Conservation (phyloP, 2,113 vertebrate species). For the Rynchops niger region DNA sequence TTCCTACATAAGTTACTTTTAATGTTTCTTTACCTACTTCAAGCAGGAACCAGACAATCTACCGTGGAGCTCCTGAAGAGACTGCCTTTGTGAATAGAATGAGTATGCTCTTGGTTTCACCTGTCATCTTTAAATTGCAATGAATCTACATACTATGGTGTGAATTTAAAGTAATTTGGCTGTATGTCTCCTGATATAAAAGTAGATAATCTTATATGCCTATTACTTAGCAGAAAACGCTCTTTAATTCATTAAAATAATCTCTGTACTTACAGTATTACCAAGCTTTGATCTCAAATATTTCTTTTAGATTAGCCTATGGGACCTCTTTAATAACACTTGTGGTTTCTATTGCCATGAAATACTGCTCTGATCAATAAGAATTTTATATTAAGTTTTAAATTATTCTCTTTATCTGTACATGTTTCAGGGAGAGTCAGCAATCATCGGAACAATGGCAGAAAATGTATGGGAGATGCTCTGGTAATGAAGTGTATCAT, state of each 20-base stretch:
- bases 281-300: background rate
- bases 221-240: background rate
- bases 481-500: constrained; percentile 96
- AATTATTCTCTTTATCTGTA: background rate
- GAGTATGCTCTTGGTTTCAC: background rate
- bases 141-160: background rate
- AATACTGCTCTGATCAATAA: background rate
- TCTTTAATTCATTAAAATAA: background rate
- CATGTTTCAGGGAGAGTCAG: constrained; percentile 87
- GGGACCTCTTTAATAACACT: background rate
- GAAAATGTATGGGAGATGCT: constrained; percentile 94
- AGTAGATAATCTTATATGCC: background rate
- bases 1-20: background rate
- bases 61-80: background rate
- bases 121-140: background rate
- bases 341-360: background rate
- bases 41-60: background rate
- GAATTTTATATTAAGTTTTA: background rate
- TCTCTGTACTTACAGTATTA: background rate
- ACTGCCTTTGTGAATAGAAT: background rate
- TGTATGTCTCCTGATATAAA: background rate
- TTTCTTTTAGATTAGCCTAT: background rate
- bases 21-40: background rate
- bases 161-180: background rate
- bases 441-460: constrained; percentile 96